Percentiles rank a stretch among this genome's conserved stretches.
These are phyloP conservation scores for Scaeva pyrastri DNA, from an alignment of 2,888 invertebrate genomes.

Conservation along the genomic window DNA sequence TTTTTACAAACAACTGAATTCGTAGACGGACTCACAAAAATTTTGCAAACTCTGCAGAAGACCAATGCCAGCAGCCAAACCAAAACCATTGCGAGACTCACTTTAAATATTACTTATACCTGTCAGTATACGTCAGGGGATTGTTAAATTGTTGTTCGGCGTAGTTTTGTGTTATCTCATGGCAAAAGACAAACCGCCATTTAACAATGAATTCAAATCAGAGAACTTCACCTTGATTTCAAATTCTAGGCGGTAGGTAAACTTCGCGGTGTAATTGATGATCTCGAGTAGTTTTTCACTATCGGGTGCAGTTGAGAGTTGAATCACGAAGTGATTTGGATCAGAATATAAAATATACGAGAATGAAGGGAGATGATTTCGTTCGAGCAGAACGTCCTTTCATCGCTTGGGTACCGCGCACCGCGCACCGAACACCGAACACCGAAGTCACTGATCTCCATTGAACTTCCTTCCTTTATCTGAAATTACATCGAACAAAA, in stretches of 20 bases:
- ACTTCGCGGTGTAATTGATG: conserved; percentile 58
- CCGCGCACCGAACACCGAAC: no score
- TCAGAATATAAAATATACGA: conserved; percentile 45
- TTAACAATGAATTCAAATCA: conserved; percentile 46
- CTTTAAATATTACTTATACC: conserved; percentile 78
- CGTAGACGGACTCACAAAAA: not conserved
- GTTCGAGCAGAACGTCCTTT: not conserved
- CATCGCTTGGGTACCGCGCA: not conserved
- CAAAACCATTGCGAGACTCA: conserved; percentile 56
- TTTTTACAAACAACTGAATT: no score
- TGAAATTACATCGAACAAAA: conserved; percentile 62
- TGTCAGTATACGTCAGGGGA: conserved; percentile 82
- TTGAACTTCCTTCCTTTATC: conserved; percentile 69
- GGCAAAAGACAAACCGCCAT: conserved; percentile 16
- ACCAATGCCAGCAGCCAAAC: conserved; percentile 38
- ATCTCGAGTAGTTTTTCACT: conserved; percentile 51
- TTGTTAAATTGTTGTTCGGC: conserved; percentile 81
- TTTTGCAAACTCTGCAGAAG: not conserved
- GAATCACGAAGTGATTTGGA: conserved; percentile 70
- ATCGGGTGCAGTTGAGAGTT: conserved; percentile 64
- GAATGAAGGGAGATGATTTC: conserved; percentile 28
- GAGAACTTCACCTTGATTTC: conserved; percentile 62
- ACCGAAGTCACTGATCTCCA: conserved; percentile 55
- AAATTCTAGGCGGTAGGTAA: conserved; percentile 64
- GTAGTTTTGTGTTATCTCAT: conserved; percentile 14